Conservation (phyloP, 2,888 invertebrate genomes). For the Penaeus monodon region DNA sequence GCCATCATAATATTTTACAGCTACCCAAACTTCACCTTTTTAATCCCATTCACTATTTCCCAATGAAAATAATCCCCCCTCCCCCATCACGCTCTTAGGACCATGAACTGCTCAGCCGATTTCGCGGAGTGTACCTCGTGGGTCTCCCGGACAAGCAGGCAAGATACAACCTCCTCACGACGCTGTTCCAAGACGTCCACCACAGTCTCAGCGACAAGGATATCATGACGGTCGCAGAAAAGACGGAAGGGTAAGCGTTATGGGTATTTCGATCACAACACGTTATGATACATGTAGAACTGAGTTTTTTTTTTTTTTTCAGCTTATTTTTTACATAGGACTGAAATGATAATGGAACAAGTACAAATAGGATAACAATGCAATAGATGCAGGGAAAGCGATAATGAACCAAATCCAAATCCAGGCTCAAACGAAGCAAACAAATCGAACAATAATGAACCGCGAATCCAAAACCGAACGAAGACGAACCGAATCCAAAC, state of each 20-base stretch:
- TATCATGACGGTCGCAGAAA: constrained; percentile 62
- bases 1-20: not conserved
- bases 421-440: no score
- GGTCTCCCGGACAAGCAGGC: constrained; percentile 63
- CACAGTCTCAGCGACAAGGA: constrained; percentile 63
- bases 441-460: no score
- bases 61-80: not conserved
- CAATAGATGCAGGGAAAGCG: no score
- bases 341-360: no score
- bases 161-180: constrained; percentile 55
- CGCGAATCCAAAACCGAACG: no score
- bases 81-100: constrained; percentile 34
- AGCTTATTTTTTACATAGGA: no score
- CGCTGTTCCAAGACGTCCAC: constrained; percentile 60
- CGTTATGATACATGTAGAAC: no score
- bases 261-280: no score
- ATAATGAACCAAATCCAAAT: no score
- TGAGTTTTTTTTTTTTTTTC: no score
- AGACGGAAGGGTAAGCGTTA: constrained; percentile 60
- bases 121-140: constrained; percentile 64
- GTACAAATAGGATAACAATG: no score
- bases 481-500: no score
- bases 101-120: constrained; percentile 64
- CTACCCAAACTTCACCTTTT: not conserved
- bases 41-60: not conserved